A percentile compares a stretch with the other conserved stretches of the same genome.
Evolutionary conservation across 1,140 invertebrate species (phyloP).

Genomic region (Euglossa dilemma): DNA sequence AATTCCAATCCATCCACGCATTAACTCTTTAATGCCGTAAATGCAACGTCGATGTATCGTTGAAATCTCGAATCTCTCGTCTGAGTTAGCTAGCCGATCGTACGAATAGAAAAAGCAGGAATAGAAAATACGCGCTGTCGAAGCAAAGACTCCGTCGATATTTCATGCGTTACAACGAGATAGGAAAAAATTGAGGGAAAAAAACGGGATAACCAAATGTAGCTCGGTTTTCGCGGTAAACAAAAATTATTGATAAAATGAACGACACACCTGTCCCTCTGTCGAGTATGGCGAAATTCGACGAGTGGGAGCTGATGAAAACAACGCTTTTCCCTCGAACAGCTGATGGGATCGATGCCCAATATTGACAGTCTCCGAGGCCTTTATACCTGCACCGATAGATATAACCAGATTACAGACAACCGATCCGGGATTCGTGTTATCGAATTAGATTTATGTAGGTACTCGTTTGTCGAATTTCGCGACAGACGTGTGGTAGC

Average conservation of each 20-base stretch:
- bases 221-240: not conserved
- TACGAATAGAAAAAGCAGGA: not conserved
- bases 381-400: not conserved
- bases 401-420: slow-evolving; percentile 14
- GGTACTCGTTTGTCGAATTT: not conserved
- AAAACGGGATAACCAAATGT: not conserved
- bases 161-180: not conserved
- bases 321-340: not conserved
- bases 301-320: not conserved
- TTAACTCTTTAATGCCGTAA: not conserved
- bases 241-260: not conserved
- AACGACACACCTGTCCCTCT: not conserved
- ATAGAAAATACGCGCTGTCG: not conserved
- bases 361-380: slow-evolving; percentile 18
- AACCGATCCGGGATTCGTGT: not conserved
- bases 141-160: not conserved
- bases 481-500: too few species aligned
- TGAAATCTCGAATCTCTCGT: not conserved
- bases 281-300: too few species aligned
- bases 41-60: not conserved
- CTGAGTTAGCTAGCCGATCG: not conserved
- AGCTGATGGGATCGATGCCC: not conserved
- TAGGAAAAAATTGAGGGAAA: accelerated
- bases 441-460: slow-evolving; percentile 17
- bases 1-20: not conserved